Conservation (phyloP, 2,113 vertebrate species). For the Phainopepla nitens region DNA sequence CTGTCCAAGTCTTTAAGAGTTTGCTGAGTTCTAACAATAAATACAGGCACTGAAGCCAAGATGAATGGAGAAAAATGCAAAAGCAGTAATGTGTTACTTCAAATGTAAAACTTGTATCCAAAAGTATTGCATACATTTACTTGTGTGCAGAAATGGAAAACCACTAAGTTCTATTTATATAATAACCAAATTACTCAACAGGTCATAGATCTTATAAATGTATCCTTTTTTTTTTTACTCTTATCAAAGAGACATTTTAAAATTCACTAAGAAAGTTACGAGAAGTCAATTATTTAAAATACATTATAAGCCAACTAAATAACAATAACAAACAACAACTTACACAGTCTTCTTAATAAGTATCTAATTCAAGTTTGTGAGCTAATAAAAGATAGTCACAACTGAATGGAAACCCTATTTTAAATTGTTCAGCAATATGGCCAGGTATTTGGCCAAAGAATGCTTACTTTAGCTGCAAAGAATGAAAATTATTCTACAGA, state of each 20-base stretch:
- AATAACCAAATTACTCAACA: not conserved
- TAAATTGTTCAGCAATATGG: not conserved
- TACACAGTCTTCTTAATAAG: not conserved
- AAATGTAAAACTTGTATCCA: not conserved
- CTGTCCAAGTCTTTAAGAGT: not conserved
- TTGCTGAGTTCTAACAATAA: not conserved
- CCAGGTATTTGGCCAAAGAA: not conserved
- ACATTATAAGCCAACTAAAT: not conserved
- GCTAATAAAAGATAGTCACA: not conserved
- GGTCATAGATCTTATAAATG: not conserved
- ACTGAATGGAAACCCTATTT: not conserved
- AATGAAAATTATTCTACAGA: not conserved
- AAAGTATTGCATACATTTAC: not conserved
- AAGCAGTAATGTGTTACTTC: not conserved
- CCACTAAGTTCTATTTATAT: not conserved
- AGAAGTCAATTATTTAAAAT: not conserved
- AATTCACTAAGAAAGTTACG: not conserved
- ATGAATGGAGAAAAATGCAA: not conserved
- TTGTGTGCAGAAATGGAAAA: not conserved
- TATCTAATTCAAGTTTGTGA: not conserved
- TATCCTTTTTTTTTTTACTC: not conserved
- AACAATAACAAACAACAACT: not conserved
- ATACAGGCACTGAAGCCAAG: not conserved
- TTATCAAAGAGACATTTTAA: not conserved
- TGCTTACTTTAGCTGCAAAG: not conserved